Base-by-base conservation (phyloP, 2,797 vertebrate species). In the Chlorospingus flavigularis region DNA sequence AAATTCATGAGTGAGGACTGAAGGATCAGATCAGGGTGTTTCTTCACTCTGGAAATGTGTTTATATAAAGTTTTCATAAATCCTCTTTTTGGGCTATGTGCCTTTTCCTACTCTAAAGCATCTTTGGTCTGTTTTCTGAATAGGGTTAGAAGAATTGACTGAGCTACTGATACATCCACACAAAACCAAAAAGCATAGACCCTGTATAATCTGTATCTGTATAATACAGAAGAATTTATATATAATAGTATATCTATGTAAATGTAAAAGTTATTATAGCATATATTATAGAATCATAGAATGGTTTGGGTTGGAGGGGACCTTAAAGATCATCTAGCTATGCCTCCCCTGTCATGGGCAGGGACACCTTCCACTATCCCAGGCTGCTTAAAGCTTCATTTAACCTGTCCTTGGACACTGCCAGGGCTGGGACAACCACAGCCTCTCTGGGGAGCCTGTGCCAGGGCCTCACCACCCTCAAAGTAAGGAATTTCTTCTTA, bases 191-290 rank as follows among this genome's bases (percentile, higher is more conserved):
- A 9, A 53, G 25, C 33, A 70, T 11, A 73, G 33, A 17, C 11
- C 39, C 53, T 60, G 10, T 23, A 11, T 30, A 47, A 14, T 39
- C 35, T 1, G 0, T 23, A 17, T 26, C 21, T 20, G 18, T 26
- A 23, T 4, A 62, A 45, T 15, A 57, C 19, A 58, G 26, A 53
- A 31, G 2, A 9, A 25, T 23, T 33, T 40, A 2, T 19, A 19
- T 10, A 13, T 45, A 28, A 39, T 4, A 10, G 23, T 28, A 37
- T 0, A 1, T 26, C 6, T 4, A 16, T 28, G 28, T 18, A 35
- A 43, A 54, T 15, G 12, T 7, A 16, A 8, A 16, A 28, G 15
- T 39, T 12, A n/a, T n/a, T 62, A 18, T 2, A 10, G 21, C 7
- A 21, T 35, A 4, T 39, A n/a, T 24, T 19, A 43, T 16, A 39